Evolutionary conservation across 2,888 invertebrate species (phyloP), one percentile per base, ranked within the genome.

Genomic region (Agrochola lychnidis): DNA sequence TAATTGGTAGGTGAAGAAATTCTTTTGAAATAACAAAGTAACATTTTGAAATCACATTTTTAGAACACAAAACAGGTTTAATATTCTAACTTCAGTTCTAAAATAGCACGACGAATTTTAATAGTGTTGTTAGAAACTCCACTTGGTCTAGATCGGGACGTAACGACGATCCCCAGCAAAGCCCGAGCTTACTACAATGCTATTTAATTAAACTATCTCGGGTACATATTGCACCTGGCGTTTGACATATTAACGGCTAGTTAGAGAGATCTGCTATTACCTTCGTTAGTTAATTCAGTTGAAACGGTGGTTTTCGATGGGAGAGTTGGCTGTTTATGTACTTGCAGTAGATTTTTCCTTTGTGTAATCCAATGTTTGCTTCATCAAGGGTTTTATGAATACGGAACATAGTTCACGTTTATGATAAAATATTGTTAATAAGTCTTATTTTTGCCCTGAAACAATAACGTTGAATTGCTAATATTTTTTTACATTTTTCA

Each of bases 181-280:
- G 51, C 59, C 67, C 4, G 56, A 30, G 68, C 71, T 75, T 69
- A 73, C 51, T 63, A 82, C 82, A 76, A 84, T 79, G 48, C 76
- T 57, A 73, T 84, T 84, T 84, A 84, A 84, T 84, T 84, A 82
- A 84, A 84, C 73, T 82, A 84, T 73, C 76, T 79, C 57, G 70
- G 61, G 76, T 79, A 79, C 75, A 79, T 79, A 84, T 82, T 84
- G 78, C 79, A 84, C 84, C 75, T 78, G 78, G 78, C 76, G 72
- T 73, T 73, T 76, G 84, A 82, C 84, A 84, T 45, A 45, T 82
- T 84, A 82, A 84, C 72, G 74, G 79, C 57, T 71, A 79, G 71
- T 81, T 83, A 81, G 70, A 71, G 69, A 77, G 71, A 45, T 74
- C 74, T 77, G 30, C 45, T 70, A 62, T 72, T 74, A 71, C 57